Evolutionary conservation across 92 coral and sea anemone genomes (phyloP).

Genomic region (Porites divaricata): DNA sequence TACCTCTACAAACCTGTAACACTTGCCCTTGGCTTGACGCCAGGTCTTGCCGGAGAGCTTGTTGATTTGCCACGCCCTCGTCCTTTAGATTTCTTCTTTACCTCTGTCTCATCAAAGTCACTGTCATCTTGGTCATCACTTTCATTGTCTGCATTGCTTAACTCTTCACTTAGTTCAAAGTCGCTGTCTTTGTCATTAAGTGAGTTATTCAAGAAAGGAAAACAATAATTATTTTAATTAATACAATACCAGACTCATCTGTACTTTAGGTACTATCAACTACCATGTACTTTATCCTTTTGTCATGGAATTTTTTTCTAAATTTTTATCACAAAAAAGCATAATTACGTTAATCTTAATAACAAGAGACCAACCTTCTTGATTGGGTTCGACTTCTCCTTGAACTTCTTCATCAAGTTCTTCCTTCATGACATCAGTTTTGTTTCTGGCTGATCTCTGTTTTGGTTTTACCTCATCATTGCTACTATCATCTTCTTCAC

Average conservation of each 20-base stretch:
- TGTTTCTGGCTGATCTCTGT: constrained; percentile 15
- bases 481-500: constrained; percentile 54
- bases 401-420: constrained; percentile 30
- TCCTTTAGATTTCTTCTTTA: constrained; percentile 38
- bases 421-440: constrained; percentile 7
- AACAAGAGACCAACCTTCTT: constrained; percentile 3
- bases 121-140: constrained; percentile 68
- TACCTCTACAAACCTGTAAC: constrained; percentile 69
- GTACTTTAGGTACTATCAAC: too few relatives aligned
- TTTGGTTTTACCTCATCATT: constrained; percentile 31
- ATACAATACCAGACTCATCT: too few relatives aligned
- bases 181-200: constrained; percentile 65
- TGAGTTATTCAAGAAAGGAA: neutral
- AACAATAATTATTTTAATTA: too few relatives aligned
- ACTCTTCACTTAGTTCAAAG: constrained; percentile 70
- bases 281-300: too few relatives aligned
- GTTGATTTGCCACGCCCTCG: constrained; percentile 47
- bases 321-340: too few relatives aligned
- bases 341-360: too few relatives aligned
- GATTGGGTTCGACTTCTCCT: constrained; percentile 1
- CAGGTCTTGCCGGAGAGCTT: constrained; percentile 60
- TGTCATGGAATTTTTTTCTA: too few relatives aligned
- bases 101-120: constrained; percentile 63
- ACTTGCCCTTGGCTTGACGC: constrained; percentile 78
- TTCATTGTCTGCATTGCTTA: constrained; percentile 61